phyloP scores from a whole-genome alignment of 2,888 invertebrate species.

The Anoncus sp. region DNA sequence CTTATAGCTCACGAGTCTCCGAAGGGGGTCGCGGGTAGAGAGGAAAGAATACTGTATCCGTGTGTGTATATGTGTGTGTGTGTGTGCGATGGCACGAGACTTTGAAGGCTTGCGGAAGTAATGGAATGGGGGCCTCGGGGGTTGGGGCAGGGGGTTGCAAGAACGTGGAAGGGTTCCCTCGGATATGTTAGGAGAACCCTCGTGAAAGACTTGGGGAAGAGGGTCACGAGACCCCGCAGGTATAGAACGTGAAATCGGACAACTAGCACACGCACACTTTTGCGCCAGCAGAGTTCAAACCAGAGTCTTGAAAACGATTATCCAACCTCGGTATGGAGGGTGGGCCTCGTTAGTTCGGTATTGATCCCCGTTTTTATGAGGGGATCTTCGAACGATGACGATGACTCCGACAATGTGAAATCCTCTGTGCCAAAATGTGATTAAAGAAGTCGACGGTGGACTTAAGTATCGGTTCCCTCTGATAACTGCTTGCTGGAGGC shows the following conservation, averaged over 20 bases:
- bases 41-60: not conserved
- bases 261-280: conserved; percentile 60
- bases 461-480: too few species aligned
- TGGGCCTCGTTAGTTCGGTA: conserved; percentile 60
- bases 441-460: too few species aligned
- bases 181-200: conserved; percentile 34
- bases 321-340: conserved; percentile 43
- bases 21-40: not conserved
- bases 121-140: conserved; percentile 26
- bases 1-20: conserved; percentile 45
- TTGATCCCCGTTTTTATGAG: conserved; percentile 47
- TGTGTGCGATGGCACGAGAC: conserved; percentile 42
- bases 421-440: not conserved
- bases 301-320: conserved; percentile 63
- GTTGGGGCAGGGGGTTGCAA: not conserved
- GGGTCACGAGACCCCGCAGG: conserved; percentile 54
- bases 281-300: conserved; percentile 13
- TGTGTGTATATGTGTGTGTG: too few species aligned
- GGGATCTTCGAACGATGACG: conserved; percentile 27
- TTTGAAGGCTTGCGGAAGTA: conserved; percentile 62
- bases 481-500: too few species aligned
- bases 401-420: conserved; percentile 42
- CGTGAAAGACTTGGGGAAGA: conserved; percentile 44
- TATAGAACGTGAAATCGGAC: conserved; percentile 3
- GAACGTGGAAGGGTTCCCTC: conserved; percentile 12